Conservation (phyloP, 1,140 invertebrate genomes). For the Lamellibrachia luymesi region DNA sequence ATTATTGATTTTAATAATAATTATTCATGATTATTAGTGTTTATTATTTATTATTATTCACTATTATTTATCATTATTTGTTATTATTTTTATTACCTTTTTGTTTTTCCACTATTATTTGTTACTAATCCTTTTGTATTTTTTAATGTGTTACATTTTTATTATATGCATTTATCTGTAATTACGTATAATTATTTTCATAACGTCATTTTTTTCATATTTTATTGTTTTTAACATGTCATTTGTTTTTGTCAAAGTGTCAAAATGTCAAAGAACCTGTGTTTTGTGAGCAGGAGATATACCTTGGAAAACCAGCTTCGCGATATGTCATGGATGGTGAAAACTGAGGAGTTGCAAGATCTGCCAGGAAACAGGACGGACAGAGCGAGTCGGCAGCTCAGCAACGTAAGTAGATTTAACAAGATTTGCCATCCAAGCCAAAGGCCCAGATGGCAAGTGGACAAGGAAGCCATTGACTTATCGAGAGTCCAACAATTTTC, state of each 20-base stretch:
- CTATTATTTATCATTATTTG: background rate
- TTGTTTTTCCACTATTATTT: background rate
- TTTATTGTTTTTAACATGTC: no score
- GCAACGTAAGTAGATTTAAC: background rate
- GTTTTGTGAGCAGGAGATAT: background rate
- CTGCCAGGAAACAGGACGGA: background rate
- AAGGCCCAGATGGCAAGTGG: no score
- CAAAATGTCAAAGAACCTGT: background rate
- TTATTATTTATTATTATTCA: background rate
- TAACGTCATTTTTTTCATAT: no score
- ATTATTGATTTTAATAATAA: no score
- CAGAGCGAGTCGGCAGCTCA: background rate
- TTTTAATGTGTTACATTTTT: no score
- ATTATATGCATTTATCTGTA: no score
- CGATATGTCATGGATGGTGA: conserved; percentile 14
- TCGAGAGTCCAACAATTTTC: no score
- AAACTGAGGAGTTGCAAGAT: background rate
- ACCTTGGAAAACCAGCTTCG: conserved; percentile 6
- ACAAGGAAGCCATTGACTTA: no score
- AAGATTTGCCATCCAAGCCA: no score
- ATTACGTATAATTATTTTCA: no score
- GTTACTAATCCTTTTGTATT: background rate
- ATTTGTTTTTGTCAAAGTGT: no score
- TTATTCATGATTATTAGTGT: background rate
- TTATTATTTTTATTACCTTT: background rate